Percentiles rank a stretch among this genome's conserved stretches.
Evolutionary conservation across 2,113 vertebrate genomes (phyloP).

Genomic region (Oncorhynchus tshawytscha): DNA sequence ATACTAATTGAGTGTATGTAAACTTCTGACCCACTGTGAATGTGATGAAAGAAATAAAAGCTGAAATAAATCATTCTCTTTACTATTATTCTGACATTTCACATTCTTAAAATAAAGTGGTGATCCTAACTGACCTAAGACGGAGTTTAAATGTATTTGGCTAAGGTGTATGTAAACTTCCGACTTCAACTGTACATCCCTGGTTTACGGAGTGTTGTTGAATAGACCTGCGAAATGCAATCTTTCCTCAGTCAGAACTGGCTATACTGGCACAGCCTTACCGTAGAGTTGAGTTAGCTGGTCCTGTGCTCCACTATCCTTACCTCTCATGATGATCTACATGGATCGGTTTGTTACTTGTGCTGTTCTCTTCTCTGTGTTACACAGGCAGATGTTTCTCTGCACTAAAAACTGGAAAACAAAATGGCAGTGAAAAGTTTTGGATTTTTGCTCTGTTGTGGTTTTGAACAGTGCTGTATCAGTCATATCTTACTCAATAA

Average conservation of each 20-base stretch:
- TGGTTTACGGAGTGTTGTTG: conserved; percentile 30
- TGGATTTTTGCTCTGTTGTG: conserved; percentile 32
- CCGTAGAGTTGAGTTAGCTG: conserved; percentile 10
- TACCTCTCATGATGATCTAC: not conserved
- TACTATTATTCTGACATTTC: no score
- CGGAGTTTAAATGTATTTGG: no score
- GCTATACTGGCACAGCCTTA: conserved; percentile 45
- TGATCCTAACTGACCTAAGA: no score
- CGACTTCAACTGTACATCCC: no score
- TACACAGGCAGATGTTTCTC: conserved; percentile 26
- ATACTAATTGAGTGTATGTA: no score
- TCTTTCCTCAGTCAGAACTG: conserved; percentile 24
- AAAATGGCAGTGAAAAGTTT: not conserved
- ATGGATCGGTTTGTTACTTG: not conserved
- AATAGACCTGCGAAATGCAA: conserved; percentile 52
- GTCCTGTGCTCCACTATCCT: not conserved
- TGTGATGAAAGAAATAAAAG: no score
- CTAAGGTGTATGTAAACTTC: no score
- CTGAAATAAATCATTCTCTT: no score
- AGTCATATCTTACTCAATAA: conserved; percentile 39
- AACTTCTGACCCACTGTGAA: no score
- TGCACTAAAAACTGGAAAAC: conserved; percentile 13
- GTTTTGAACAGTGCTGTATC: conserved; percentile 48
- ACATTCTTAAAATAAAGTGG: no score
- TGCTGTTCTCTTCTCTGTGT: conserved; percentile 33